phyloP scores from a whole-genome alignment of 2,888 invertebrate species.

The Caenorhabditis sp. region DNA sequence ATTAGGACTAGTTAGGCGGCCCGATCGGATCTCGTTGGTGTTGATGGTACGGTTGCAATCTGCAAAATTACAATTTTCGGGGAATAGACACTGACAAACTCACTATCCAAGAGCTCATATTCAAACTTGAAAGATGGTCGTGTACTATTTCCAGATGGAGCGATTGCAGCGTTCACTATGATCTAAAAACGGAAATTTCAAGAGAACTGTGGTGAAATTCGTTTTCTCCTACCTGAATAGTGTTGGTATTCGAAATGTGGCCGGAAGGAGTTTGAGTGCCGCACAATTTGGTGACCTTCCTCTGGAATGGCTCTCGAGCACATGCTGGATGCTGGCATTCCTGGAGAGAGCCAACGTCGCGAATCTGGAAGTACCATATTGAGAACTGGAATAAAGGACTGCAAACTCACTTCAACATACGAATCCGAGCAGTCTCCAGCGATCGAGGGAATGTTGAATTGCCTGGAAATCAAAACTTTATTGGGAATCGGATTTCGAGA shows the following conservation, averaged over 20 bases:
- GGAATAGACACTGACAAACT: conserved; percentile 1
- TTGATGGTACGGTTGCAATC: conserved; percentile 81
- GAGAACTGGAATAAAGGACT: neutral
- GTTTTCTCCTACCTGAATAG: conserved; percentile 61
- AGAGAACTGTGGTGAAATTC: neutral
- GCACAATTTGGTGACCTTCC: conserved; percentile 61
- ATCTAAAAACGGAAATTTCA: conserved; percentile 30
- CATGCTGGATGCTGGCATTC: conserved; percentile 72
- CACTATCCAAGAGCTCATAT: conserved; percentile 53
- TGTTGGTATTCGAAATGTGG: conserved; percentile 67
- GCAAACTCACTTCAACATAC: conserved; percentile 59
- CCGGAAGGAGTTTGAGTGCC: conserved; percentile 24
- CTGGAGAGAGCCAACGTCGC: conserved; percentile 66
- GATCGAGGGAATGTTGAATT: conserved; percentile 57
- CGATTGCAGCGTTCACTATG: conserved; percentile 39
- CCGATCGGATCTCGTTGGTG: conserved; percentile 58
- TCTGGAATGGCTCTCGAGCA: conserved; percentile 61
- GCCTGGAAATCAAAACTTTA: conserved; percentile 42
- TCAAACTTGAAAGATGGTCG: conserved; percentile 38
- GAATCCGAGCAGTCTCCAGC: conserved; percentile 64
- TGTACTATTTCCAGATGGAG: neutral
- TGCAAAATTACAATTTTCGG: conserved; percentile 30
- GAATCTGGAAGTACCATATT: conserved; percentile 50
- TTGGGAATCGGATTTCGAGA: neutral
- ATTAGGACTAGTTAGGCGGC: conserved; percentile 77